These are phyloP conservation scores for Lutjanus argentimaculatus DNA, from an alignment of 2,797 vertebrate species.

Conservation along the genomic window DNA sequence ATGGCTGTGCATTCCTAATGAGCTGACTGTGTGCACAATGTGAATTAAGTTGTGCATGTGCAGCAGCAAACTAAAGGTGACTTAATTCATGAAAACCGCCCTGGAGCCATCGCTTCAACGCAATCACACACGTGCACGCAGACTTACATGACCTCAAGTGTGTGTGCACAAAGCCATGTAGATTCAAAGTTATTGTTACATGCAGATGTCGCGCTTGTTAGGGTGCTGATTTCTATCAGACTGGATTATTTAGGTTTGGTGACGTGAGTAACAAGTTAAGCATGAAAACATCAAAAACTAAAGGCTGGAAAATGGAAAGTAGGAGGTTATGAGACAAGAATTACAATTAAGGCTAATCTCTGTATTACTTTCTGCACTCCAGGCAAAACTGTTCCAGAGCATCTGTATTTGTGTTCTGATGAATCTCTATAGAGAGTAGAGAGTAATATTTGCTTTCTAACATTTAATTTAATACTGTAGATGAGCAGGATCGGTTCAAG, in stretches of 20 bases:
- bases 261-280: constrained; percentile 62
- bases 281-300: constrained; percentile 70
- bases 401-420: constrained; percentile 52
- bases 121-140: not conserved
- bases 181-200: constrained; percentile 29
- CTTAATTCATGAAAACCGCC: constrained; percentile 38
- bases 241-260: constrained; percentile 56
- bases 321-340: constrained; percentile 70
- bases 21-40: constrained; percentile 56
- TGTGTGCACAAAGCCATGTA: constrained; percentile 30
- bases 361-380: constrained; percentile 58
- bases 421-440: constrained; percentile 39
- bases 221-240: constrained; percentile 53
- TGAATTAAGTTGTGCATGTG: constrained; percentile 59
- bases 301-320: constrained; percentile 67
- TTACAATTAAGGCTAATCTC: constrained; percentile 74
- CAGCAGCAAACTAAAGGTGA: constrained; percentile 54
- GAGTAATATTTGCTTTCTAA: constrained; percentile 52
- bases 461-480: constrained; percentile 53
- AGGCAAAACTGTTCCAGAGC: constrained; percentile 57
- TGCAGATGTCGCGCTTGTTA: constrained; percentile 62
- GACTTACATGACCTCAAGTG: constrained; percentile 53
- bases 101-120: not conserved
- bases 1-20: constrained; percentile 67
- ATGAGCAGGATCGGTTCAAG: constrained; percentile 15